These are phyloP conservation scores for Gambusia affinis DNA, from an alignment of 2,113 vertebrate species.

Conservation along the genomic window DNA sequence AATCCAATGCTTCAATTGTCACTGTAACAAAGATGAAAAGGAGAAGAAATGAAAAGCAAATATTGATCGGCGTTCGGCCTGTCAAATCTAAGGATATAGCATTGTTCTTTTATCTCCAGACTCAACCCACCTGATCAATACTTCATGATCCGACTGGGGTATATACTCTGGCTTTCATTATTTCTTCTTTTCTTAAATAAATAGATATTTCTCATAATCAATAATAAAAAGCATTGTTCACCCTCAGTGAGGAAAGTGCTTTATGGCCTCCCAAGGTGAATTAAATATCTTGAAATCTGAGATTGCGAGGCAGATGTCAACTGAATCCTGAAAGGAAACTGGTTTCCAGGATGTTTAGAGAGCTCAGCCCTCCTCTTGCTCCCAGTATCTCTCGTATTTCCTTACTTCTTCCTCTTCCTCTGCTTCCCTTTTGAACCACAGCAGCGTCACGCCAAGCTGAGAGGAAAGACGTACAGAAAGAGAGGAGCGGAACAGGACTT, in stretches of 20 bases:
- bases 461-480: conserved; percentile 24
- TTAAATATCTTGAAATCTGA: conserved; percentile 2
- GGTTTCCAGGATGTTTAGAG: conserved; percentile 46
- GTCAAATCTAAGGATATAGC: not conserved
- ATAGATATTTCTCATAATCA: not conserved
- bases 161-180: no score
- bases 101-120: not conserved
- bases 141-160: no score
- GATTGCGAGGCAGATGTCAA: conserved; percentile 4
- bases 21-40: not conserved
- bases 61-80: not conserved
- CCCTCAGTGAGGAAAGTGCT: not conserved
- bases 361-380: conserved; percentile 10
- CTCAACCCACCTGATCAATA: not conserved
- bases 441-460: conserved; percentile 31
- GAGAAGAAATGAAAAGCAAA: not conserved
- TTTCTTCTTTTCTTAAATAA: not conserved
- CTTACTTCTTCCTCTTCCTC: conserved; percentile 9
- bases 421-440: conserved; percentile 29
- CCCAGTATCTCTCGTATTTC: not conserved
- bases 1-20: no score
- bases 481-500: conserved; percentile 24
- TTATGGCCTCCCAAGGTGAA: not conserved
- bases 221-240: not conserved
- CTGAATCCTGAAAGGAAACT: conserved; percentile 10